Evolutionary conservation across 2,113 vertebrate species (phyloP).

Genomic region (Arizona elegans): DNA sequence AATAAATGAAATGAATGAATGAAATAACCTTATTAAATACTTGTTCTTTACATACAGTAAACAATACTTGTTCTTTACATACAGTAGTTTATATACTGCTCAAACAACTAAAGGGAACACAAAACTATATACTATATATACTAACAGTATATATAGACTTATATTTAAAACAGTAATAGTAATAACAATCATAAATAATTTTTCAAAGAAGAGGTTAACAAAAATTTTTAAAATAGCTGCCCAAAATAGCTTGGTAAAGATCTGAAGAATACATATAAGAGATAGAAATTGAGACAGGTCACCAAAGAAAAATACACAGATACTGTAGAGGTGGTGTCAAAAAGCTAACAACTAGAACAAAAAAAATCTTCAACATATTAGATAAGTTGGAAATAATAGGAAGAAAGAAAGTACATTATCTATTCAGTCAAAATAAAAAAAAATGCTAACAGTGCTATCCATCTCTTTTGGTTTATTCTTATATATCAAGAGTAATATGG

Average conservation of each 20-base stretch:
- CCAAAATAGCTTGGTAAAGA: not conserved
- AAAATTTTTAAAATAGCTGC: not conserved
- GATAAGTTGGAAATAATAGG: not conserved
- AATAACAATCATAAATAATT: not conserved
- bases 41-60: no score
- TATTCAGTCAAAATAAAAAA: not conserved
- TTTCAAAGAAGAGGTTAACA: not conserved
- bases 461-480: not conserved
- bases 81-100: no score
- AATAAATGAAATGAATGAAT: no score
- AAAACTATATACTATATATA: no score
- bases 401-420: not conserved
- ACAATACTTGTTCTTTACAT: no score
- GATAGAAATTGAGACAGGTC: not conserved
- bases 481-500: not conserved
- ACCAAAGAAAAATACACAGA: not conserved
- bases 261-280: not conserved
- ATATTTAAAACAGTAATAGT: not conserved
- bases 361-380: not conserved
- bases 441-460: not conserved
- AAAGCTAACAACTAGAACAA: not conserved
- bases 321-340: not conserved
- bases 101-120: no score
- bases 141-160: not conserved
- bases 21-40: no score